Evolutionary conservation across 2,888 invertebrate species (phyloP).

Genomic region (Timema podura): DNA sequence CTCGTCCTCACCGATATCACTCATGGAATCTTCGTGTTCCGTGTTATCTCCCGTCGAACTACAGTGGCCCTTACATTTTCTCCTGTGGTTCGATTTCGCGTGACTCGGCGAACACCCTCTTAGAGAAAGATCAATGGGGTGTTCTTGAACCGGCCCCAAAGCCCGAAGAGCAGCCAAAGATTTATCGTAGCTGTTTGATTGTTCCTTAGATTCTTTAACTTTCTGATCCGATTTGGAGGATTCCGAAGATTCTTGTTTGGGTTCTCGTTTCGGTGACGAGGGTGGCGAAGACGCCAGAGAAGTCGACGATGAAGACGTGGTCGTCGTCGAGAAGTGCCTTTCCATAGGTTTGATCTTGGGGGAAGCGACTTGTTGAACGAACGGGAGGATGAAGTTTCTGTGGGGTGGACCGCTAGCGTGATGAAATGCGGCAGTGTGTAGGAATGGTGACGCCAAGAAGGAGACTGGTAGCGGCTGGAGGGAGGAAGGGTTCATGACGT

Average conservation of each 20-base stretch:
- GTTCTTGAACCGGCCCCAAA: conserved; percentile 57
- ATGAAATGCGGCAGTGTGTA: conserved; percentile 20
- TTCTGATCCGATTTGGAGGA: conserved; percentile 11
- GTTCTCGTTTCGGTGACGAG: conserved; percentile 14
- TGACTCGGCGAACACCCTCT: conserved; percentile 59
- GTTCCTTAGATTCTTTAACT: not conserved
- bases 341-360: conserved; percentile 12
- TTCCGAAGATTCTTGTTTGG: not conserved
- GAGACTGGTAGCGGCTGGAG: conserved; percentile 53
- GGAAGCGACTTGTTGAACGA: conserved; percentile 17
- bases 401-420: conserved; percentile 8
- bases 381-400: conserved; percentile 22
- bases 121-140: conserved; percentile 78
- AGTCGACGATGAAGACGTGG: conserved; percentile 22
- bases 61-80: conserved; percentile 5
- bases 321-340: conserved; percentile 13
- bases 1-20: conserved; percentile 42
- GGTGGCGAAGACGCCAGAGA: conserved; percentile 22
- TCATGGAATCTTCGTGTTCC: conserved; percentile 48
- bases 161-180: conserved; percentile 42
- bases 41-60: conserved; percentile 3
- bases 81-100: conserved; percentile 36
- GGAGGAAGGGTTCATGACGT: conserved; percentile 42
- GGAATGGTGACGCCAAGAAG: conserved; percentile 52
- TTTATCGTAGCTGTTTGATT: conserved; percentile 35